Evolutionary conservation across 2,797 vertebrate species (phyloP).

Genomic region (Fratercula arctica): DNA sequence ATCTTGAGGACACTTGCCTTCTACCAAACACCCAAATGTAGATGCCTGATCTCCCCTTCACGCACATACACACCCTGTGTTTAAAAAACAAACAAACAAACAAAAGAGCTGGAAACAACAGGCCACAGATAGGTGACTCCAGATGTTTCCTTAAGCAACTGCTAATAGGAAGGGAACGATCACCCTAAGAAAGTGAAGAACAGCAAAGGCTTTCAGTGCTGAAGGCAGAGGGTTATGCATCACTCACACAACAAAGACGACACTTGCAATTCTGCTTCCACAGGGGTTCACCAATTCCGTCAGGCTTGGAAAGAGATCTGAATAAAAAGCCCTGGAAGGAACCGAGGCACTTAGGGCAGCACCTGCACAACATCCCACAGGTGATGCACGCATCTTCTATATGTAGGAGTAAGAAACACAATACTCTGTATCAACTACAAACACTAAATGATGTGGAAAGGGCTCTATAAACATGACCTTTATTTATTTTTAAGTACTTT

Average conservation of each 20-base stretch:
- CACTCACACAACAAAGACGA: not conserved
- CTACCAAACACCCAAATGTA: not conserved
- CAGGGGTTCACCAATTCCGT: not conserved
- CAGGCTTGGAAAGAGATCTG: not conserved
- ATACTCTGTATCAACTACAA: not conserved
- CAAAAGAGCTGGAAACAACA: not conserved
- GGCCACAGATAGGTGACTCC: not conserved
- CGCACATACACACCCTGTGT: not conserved
- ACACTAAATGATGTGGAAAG: not conserved
- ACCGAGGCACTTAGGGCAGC: not conserved
- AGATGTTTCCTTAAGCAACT: not conserved
- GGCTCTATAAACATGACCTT: not conserved
- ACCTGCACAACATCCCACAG: not conserved
- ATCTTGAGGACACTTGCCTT: not conserved
- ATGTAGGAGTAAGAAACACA: not conserved
- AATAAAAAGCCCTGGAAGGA: not conserved
- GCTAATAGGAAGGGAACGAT: not conserved
- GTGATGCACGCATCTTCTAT: not conserved
- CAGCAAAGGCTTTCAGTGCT: not conserved
- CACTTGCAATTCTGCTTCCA: not conserved
- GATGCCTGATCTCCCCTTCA: not conserved
- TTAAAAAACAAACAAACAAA: not conserved
- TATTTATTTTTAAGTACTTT: constrained; percentile 6
- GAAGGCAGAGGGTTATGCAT: not conserved
- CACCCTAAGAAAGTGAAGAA: not conserved